Base-by-base conservation (phyloP, 2,113 vertebrate species). In the Laterallus jamaicensis region DNA sequence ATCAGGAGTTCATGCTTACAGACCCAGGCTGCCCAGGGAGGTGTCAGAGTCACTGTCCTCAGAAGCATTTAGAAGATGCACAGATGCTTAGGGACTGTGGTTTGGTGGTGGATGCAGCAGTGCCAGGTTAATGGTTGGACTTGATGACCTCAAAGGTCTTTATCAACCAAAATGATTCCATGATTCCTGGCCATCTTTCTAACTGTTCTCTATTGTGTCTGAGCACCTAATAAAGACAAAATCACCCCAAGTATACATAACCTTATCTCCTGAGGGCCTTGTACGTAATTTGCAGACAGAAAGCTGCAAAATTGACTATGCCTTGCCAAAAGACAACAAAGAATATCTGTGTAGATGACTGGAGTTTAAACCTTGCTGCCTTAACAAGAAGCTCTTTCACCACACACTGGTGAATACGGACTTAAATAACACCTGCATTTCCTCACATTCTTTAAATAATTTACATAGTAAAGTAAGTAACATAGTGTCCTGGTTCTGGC, bases 281-380 rank as follows among this genome's bases (percentile, higher is more conserved):
- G 54, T 47, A 81, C 31, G 8, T 4, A 74, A 15, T 74, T 49
- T 77, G 49, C 32, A 56, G 32, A 32, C 32, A 82, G 56, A 52
- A 71, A 82, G 39, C 29, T 75, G 66, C 71, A 66, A 78, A 86
- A n/a, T 5, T 40, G 44, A 59, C 24, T 83, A 66, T 59, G 35
- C 42, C 52, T 75, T 87, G 25, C 8, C 62, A 39, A 44, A 82
- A 87, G 24, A 42, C 10, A 5, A 31, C 11, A 37, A 17, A 82
- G 16, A 87, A 59, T 56, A 63, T 31, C 42, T 0, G 0, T 47
- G 19, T 20, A 1, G 1, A 31, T 39, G 28, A 7, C 32, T 18
- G 15, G 39, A 64, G 22, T 49, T 81, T 35, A 82, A 87, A 60
- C 35, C 19, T 50, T 32, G 5, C 39, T 62, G 18, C 44, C 28